Evolutionary conservation across 2,888 invertebrate species (phyloP).

Genomic region (Cheilosia variabilis): DNA sequence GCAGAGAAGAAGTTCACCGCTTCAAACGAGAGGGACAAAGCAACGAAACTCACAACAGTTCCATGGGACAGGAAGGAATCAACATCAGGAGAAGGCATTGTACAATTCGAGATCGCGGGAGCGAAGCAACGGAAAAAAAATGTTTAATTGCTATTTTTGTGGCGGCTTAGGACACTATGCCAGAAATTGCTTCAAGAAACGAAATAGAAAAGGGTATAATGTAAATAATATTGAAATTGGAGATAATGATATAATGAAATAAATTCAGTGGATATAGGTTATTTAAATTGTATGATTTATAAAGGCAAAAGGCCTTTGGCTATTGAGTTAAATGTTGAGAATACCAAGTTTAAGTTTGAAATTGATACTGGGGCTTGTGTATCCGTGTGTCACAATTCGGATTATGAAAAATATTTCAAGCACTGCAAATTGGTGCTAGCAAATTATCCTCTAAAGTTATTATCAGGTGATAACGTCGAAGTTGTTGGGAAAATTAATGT

Average conservation of each 20-base stretch:
- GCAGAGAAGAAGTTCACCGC: background rate
- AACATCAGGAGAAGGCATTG: background rate
- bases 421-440: slow-evolving; percentile 22
- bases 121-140: background rate
- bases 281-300: slow-evolving; percentile 31
- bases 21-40: background rate
- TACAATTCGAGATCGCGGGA: background rate
- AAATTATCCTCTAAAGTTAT: slow-evolving; percentile 18
- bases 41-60: background rate
- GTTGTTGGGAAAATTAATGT: background rate
- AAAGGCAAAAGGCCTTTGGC: slow-evolving; percentile 18
- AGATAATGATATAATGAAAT: slow-evolving; percentile 2
- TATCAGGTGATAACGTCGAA: slow-evolving; percentile 19
- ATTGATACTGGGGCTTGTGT: slow-evolving; percentile 58
- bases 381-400: slow-evolving; percentile 32
- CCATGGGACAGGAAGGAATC: background rate
- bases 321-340: slow-evolving; percentile 28
- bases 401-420: slow-evolving; percentile 39
- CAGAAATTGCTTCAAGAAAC: background rate
- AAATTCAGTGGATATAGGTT: slow-evolving; percentile 19
- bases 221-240: background rate
- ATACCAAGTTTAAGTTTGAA: slow-evolving; percentile 35
- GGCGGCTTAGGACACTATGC: slow-evolving; percentile 16
- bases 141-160: slow-evolving; percentile 12
- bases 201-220: background rate